Base-by-base conservation (phyloP, 23 tunicate genomes). In the Trididemnum clinides region DNA sequence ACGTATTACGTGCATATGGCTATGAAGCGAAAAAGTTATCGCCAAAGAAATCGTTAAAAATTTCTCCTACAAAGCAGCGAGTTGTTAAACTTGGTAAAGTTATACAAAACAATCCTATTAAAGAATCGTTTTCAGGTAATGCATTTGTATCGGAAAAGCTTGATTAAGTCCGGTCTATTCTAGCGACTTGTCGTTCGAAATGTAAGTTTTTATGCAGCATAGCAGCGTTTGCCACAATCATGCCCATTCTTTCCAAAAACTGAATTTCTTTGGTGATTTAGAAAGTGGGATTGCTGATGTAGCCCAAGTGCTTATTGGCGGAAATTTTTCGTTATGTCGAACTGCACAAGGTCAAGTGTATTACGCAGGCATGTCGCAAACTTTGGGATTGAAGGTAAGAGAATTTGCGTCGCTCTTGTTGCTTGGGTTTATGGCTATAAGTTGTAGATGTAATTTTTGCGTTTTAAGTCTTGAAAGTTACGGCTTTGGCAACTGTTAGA, bases 371-470 rank as follows among this genome's bases (percentile, higher is more conserved):
- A 81, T 72, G 21, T 29, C 88, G 2, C 78, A 77, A 29, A 27
- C 80, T 4, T 59, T 89, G 1, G 94, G 94, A 33, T 26, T 89
- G 59, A 84, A 84, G 81, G 94, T 89, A 4, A 36, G 27, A 12
- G n/a, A n/a, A n/a, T n/a, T n/a, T n/a, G n/a, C n/a, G n/a, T n/a
- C n/a, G n/a, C n/a, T 49, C 15, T 49, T 49, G 54, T 49, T 49
- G 54, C 15, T 49, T 49, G 54, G 15, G 10, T 49, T 49, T 10
- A 10, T 10, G 10, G 15, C 15, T 49, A 49, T 49, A 49, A 49
- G 10, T 15, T 49, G 54, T 15, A n/a, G n/a, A n/a, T n/a, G n/a
- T n/a, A n/a, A n/a, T n/a, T n/a, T n/a, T n/a, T n/a, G n/a, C n/a
- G n/a, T n/a, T n/a, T n/a, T n/a, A n/a, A n/a, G n/a, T n/a, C n/a